These are phyloP conservation scores for Merodon equestris DNA, from an alignment of 2,888 invertebrate genomes.

Conservation along the genomic window DNA sequence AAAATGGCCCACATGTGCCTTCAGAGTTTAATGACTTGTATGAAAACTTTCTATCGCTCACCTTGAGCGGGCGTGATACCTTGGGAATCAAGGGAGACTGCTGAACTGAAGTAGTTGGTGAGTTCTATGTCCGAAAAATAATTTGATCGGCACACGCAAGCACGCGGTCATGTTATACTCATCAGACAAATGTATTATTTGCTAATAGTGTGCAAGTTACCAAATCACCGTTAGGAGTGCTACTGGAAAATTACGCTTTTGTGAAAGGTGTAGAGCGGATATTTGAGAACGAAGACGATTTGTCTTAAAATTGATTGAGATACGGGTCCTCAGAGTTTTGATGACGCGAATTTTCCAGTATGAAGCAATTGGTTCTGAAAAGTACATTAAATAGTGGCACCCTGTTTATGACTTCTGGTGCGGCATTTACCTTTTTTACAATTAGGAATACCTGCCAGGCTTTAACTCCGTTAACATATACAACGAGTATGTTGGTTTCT, in stretches of 20 bases:
- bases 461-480: no score
- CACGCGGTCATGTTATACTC: conserved; percentile 2
- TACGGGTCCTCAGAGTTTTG: not conserved
- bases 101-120: not conserved
- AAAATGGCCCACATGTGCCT: conserved; percentile 28
- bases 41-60: conserved; percentile 26
- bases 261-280: no score
- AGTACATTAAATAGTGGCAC: conserved; percentile 44
- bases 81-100: not conserved
- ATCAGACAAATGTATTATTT: not conserved
- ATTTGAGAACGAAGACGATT: not conserved
- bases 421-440: no score
- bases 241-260: no score
- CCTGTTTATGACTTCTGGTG: no score
- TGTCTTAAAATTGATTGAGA: not conserved
- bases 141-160: conserved; percentile 29
- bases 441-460: no score
- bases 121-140: conserved; percentile 1
- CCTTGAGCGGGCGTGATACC: not conserved
- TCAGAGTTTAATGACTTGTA: conserved; percentile 10
- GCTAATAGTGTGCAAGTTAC: conserved; percentile 1
- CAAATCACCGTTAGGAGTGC: not conserved
- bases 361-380: not conserved
- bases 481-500: no score
- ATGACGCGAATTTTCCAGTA: no score